A percentile compares a stretch with the other conserved stretches of the same genome.
Conservation (phyloP, 2,888 invertebrate genomes). For the Polyommatus icarus region DNA sequence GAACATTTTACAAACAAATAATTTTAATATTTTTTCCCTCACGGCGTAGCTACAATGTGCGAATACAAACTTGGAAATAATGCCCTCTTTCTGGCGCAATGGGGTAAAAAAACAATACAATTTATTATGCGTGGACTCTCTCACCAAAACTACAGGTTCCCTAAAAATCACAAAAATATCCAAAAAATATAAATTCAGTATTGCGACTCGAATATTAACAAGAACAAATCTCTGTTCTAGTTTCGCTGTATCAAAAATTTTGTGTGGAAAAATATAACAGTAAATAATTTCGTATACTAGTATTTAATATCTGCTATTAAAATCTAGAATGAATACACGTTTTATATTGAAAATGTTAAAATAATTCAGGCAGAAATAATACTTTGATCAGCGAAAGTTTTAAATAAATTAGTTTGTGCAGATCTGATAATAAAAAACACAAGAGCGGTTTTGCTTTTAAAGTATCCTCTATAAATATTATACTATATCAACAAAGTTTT, state of each 20-base stretch:
- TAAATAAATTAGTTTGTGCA: background rate
- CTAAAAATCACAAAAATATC: background rate
- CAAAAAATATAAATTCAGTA: background rate
- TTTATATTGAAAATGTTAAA: slow-evolving; percentile 4
- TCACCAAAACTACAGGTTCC: background rate
- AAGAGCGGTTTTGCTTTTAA: background rate
- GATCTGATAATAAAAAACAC: background rate
- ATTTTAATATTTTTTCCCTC: no score
- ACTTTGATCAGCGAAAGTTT: background rate
- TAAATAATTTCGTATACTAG: background rate
- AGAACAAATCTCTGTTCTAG: background rate
- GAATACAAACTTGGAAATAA: no score
- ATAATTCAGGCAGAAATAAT: background rate
- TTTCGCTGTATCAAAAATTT: background rate
- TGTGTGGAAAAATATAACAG: background rate
- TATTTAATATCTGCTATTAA: background rate
- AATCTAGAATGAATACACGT: background rate
- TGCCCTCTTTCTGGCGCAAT: no score
- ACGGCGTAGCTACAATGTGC: no score
- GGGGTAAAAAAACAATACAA: no score
- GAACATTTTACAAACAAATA: no score
- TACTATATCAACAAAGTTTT: no score
- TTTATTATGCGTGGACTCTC: background rate
- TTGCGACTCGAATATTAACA: background rate
- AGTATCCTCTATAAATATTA: no score